Conservation (phyloP, 2,113 vertebrate species). For the Procavia capensis region DNA sequence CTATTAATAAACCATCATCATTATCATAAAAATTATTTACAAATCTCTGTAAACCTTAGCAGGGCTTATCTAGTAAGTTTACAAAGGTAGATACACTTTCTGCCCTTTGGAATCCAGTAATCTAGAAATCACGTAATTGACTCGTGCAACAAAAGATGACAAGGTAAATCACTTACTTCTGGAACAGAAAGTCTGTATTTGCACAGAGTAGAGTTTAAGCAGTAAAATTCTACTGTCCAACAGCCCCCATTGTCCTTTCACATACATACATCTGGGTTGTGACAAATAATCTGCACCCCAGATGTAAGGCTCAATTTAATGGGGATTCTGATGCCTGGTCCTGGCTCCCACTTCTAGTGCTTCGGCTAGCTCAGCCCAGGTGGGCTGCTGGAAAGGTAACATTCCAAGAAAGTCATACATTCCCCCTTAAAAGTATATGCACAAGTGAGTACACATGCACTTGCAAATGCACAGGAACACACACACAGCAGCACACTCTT, state of each 20-base stretch:
- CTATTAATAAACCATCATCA: background rate
- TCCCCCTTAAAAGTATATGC: background rate
- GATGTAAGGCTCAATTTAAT: background rate
- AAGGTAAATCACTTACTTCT: background rate
- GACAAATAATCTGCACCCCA: background rate
- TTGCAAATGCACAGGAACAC: fast-evolving
- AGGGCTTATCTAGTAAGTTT: background rate
- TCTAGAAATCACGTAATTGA: background rate
- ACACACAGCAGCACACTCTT: background rate
- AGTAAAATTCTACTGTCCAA: background rate
- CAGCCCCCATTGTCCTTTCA: background rate
- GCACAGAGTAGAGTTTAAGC: background rate
- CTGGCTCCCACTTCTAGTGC: background rate
- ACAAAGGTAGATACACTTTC: background rate
- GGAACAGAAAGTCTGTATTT: background rate
- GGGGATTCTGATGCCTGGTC: background rate
- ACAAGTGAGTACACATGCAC: background rate
- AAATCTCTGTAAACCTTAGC: background rate
- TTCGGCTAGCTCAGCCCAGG: background rate
- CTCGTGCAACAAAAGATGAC: background rate
- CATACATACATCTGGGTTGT: background rate
- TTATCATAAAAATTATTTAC: background rate
- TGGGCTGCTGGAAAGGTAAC: background rate
- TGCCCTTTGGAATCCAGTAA: constrained; percentile 48
- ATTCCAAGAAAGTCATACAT: background rate